phyloP scores from a whole-genome alignment of 2,797 vertebrate species.

The Sebastiscus albofasciatus region DNA sequence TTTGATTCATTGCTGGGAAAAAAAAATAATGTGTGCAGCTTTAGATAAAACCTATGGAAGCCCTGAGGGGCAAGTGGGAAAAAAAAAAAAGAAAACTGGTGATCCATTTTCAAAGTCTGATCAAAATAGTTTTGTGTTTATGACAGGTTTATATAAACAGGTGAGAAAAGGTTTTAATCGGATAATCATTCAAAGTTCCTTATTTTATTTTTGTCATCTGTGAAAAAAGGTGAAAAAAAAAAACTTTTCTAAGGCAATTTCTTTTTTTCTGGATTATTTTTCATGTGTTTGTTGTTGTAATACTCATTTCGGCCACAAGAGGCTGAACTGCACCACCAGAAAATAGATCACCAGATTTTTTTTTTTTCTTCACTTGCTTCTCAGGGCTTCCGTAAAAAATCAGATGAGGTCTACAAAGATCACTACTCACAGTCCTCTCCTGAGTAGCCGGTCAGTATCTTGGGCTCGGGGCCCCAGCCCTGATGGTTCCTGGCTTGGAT shows the following conservation, averaged over 20 bases:
- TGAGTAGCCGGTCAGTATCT: constrained; percentile 87
- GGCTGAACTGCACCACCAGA: background rate
- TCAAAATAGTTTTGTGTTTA: background rate
- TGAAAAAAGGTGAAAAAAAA: background rate
- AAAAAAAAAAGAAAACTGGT: background rate
- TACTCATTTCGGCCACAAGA: no score
- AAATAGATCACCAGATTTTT: background rate
- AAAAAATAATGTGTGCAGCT: background rate
- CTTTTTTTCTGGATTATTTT: background rate
- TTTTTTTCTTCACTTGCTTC: background rate
- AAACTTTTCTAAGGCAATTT: no score
- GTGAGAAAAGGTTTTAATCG: background rate
- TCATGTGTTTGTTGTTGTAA: background rate
- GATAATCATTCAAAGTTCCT: background rate
- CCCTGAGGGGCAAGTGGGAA: background rate
- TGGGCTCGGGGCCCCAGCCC: constrained; percentile 90
- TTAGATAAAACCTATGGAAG: background rate
- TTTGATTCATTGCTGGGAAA: no score
- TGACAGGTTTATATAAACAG: background rate
- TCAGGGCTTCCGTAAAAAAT: background rate
- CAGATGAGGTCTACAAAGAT: background rate
- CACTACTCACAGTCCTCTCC: constrained; percentile 94
- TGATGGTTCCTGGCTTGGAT: constrained; percentile 91
- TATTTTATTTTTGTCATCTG: background rate
- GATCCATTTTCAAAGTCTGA: background rate